Conservation (phyloP, 2,113 vertebrate genomes). For the Carassius auratus region DNA sequence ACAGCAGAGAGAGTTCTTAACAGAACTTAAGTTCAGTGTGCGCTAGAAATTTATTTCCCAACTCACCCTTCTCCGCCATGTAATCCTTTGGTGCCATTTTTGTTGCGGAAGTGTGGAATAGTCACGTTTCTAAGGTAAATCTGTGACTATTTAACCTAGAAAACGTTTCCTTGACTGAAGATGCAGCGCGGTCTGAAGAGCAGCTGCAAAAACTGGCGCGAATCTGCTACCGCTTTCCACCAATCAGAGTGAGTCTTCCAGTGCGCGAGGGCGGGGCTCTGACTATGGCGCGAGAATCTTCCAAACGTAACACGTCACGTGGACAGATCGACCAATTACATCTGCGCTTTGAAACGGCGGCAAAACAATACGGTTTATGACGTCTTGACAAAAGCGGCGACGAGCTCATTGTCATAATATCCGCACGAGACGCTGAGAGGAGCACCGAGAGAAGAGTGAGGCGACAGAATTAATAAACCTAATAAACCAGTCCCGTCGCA, state of each 20-base stretch:
- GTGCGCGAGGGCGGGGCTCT: conserved; percentile 41
- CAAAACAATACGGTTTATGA: conserved; percentile 61
- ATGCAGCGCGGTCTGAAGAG: neutral
- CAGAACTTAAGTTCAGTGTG: neutral
- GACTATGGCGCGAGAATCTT: conserved; percentile 71
- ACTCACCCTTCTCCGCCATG: conserved; percentile 81
- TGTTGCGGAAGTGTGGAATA: neutral
- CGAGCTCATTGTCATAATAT: no score
- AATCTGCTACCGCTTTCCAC: conserved; percentile 70
- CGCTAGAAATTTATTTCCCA: neutral
- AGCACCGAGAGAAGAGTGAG: no score
- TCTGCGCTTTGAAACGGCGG: conserved; percentile 62
- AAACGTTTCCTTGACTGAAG: neutral
- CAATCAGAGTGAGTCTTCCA: conserved; percentile 65
- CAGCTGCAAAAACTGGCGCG: conserved; percentile 82
- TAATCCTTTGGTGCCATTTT: conserved; percentile 86
- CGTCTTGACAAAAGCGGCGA: conserved; percentile 6
- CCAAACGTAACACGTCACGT: conserved; percentile 56
- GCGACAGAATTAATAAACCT: no score
- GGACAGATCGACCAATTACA: conserved; percentile 59
- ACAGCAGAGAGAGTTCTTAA: no score
- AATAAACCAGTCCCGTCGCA: no score
- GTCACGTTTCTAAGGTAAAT: neutral
- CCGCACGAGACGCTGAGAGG: conserved; percentile 65
- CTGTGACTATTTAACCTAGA: neutral